A percentile compares a stretch with the other conserved stretches of the same genome.
These are phyloP conservation scores for Aleiodes sp. DNA, from an alignment of 1,140 invertebrate species.

Conservation along the genomic window DNA sequence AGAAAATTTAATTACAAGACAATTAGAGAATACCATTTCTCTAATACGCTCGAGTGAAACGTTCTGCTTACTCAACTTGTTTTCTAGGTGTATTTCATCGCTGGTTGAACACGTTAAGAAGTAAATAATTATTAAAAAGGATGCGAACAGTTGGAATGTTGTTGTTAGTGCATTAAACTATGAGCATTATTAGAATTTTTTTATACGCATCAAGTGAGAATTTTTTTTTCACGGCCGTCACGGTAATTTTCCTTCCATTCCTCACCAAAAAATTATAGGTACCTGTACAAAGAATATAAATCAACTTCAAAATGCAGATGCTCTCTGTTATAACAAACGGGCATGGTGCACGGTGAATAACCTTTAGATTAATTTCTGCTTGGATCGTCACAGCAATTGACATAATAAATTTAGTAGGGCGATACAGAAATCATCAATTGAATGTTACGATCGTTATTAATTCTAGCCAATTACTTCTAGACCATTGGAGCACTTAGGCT, in stretches of 20 bases:
- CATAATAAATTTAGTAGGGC: neutral
- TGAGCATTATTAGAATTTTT: neutral
- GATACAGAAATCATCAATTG: conserved; percentile 30
- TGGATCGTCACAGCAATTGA: neutral
- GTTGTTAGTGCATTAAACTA: neutral
- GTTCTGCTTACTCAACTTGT: conserved; percentile 7
- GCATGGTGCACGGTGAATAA: no score
- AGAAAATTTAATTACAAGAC: neutral
- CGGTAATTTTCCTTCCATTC: conserved; percentile 11
- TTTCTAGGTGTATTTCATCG: neutral
- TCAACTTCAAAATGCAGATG: no score
- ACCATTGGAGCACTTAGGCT: conserved; percentile 9
- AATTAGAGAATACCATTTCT: neutral
- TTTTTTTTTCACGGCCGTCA: conserved; percentile 27
- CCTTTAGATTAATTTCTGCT: conserved; percentile 1
- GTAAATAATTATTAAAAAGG: neutral
- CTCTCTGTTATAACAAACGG: no score
- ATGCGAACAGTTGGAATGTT: neutral
- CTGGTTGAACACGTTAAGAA: conserved; percentile 8
- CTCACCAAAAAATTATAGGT: neutral
- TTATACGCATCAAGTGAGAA: conserved; percentile 13
- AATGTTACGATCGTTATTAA: conserved; percentile 28
- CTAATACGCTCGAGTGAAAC: neutral
- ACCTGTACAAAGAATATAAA: neutral
- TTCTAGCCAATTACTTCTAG: conserved; percentile 33